These are phyloP conservation scores for Cecidostiba fungosa DNA, from an alignment of 2,888 invertebrate species.

Conservation along the genomic window DNA sequence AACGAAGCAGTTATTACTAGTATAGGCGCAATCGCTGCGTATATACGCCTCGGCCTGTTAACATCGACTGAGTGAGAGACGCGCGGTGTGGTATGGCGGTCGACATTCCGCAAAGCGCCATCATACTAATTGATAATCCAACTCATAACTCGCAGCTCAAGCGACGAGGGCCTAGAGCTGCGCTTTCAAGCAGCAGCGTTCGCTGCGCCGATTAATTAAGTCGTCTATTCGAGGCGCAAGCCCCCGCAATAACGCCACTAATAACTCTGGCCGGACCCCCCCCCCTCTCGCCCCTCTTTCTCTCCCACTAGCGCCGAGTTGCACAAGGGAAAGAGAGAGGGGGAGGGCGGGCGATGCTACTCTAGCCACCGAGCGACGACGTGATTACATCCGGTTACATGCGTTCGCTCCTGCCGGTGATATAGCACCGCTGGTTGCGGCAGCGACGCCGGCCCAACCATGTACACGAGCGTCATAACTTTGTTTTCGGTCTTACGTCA, in stretches of 20 bases:
- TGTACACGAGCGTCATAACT: constrained; percentile 28
- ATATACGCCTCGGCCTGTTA: neutral
- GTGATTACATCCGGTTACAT: constrained; percentile 57
- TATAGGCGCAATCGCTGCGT: neutral
- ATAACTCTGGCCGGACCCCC: constrained; percentile 50
- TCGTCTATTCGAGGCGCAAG: constrained; percentile 46
- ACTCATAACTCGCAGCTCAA: constrained; percentile 47
- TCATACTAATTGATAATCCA: constrained; percentile 55
- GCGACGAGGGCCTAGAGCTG: neutral
- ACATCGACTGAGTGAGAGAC: neutral
- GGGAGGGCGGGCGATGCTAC: neutral
- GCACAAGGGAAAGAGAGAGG: neutral
- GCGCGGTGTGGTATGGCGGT: too few relatives aligned
- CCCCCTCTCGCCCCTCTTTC: neutral
- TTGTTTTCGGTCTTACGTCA: constrained; percentile 50
- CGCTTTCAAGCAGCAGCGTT: constrained; percentile 18
- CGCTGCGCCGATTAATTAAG: constrained; percentile 54
- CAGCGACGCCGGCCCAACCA: neutral
- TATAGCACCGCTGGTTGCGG: constrained; percentile 8
- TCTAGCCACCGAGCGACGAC: constrained; percentile 35
- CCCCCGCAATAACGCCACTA: constrained; percentile 54
- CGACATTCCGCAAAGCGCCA: constrained; percentile 25
- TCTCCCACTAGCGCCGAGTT: neutral
- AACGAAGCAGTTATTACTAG: constrained; percentile 1
- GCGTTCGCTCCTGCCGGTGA: constrained; percentile 13